Evolutionary conservation across 1,140 invertebrate genomes (phyloP), one percentile per base, ranked within the genome.

Genomic region (Pteromalus puparum): DNA sequence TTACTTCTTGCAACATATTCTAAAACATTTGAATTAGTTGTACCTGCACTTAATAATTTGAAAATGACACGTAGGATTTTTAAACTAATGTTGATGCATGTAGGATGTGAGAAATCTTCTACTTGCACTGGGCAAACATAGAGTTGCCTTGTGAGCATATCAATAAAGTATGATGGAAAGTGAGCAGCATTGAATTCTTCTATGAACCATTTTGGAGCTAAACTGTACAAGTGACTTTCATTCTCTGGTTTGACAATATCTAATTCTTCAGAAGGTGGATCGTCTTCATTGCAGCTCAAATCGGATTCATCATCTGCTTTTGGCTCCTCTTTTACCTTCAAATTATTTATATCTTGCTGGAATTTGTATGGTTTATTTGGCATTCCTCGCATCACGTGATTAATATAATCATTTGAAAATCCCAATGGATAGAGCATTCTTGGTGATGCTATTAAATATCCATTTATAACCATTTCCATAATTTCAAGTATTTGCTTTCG

Each of bases 121-220:
- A 97, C 94, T 93, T 97, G 97, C 21, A 95, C 94, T 30, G 93
- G 93, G 85, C 95, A 95, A 85, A 97, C 94, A 87, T 96, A 95
- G 68, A 95, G 92, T 84, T 95, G 94, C 67, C 95, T 92, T 28
- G 94, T 93, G 72, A 95, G 88, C 1, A 97, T 94, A 90, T 97
- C 96, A 53, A 97, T 93, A 87, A 96, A 95, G 87, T 93, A 94
- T 3, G 93, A 88, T 1, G 96, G 94, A 84, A 96, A 94, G 38
- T 92, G 86, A 2, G 94, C 95, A 7, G 90, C 90, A 81, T 94
- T 93, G 83, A 95, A 95, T 82, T 94, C 93, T 13, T 95, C 88
- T 2, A 95, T 89, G 89, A 97, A 96, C 96, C 95, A 97, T 5
- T 86, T 79, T n/a, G 96, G 95, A 89, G 86, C 12, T 6, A 73